Evolutionary conservation across 2,888 invertebrate species (phyloP).

Genomic region (Volucella zonaria): DNA sequence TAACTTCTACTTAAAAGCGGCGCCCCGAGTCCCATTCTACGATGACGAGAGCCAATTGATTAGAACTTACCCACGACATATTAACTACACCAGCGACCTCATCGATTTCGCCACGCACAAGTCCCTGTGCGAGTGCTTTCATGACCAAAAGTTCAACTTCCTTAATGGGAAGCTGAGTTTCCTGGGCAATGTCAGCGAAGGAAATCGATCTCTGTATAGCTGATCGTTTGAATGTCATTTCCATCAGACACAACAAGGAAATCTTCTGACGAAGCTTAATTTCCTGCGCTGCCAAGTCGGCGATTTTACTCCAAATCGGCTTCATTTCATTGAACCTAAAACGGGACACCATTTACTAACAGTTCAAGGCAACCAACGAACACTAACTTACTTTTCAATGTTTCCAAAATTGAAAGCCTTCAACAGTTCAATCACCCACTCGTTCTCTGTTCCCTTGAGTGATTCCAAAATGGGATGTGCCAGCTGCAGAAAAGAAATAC

Average conservation of each 20-base stretch:
- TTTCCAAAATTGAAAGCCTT: constrained; percentile 94
- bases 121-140: constrained; percentile 97
- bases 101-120: constrained; percentile 97
- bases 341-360: background rate
- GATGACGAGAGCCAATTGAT: background rate
- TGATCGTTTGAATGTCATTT: constrained; percentile 98
- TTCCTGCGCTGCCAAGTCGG: constrained; percentile 92
- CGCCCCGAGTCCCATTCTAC: too few relatives aligned
- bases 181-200: constrained; percentile 94
- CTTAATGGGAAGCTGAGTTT: constrained; percentile 91
- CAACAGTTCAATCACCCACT: constrained; percentile 94
- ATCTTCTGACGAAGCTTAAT: constrained; percentile 92
- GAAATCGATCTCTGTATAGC: constrained; percentile 93
- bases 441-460: constrained; percentile 90
- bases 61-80: constrained; percentile 86
- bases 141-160: constrained; percentile 98
- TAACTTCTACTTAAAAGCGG: too few relatives aligned
- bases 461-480: constrained; percentile 97
- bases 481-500: constrained; percentile 84
- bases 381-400: constrained; percentile 81
- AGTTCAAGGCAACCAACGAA: background rate
- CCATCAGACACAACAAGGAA: constrained; percentile 96
- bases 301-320: constrained; percentile 89
- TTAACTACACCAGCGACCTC: constrained; percentile 89
- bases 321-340: constrained; percentile 87